Evolutionary conservation across 2,797 vertebrate genomes (phyloP).

Genomic region (Dendrocincla tyrannina): DNA sequence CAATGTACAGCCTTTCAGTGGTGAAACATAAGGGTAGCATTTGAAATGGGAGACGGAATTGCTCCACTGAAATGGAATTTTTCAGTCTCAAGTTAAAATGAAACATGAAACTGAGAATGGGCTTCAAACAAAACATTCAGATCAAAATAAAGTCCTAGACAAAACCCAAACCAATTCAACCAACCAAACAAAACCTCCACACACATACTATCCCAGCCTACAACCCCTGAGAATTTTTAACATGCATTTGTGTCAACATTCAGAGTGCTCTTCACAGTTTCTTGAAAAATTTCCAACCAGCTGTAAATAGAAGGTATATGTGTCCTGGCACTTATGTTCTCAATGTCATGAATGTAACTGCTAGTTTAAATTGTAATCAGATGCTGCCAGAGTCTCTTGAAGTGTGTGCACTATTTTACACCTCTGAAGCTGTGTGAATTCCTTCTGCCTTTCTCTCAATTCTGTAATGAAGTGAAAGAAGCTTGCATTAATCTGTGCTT

Average conservation of each 20-base stretch:
- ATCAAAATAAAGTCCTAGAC: not conserved
- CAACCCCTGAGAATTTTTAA: not conserved
- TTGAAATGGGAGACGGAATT: not conserved
- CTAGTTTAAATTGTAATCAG: slow-evolving; percentile 48
- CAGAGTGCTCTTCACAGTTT: not conserved
- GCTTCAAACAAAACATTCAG: not conserved
- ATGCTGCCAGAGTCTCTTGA: slow-evolving; percentile 24
- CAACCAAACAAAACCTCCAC: not conserved
- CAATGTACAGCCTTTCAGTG: not conserved
- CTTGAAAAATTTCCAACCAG: slow-evolving; percentile 20
- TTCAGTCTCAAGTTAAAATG: slow-evolving; percentile 34
- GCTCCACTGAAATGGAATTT: not conserved
- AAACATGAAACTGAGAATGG: slow-evolving; percentile 5
- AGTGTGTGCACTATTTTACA: slow-evolving; percentile 30
- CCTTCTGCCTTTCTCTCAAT: not conserved
- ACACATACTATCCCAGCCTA: not conserved
- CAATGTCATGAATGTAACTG: slow-evolving; percentile 31
- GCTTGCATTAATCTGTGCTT: not conserved
- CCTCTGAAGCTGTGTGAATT: slow-evolving; percentile 25
- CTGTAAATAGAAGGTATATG: slow-evolving; percentile 2
- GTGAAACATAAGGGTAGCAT: not conserved
- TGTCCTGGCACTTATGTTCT: slow-evolving; percentile 7
- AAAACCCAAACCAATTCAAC: not conserved
- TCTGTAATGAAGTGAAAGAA: not conserved
- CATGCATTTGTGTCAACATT: not conserved